Percentiles rank a stretch among this genome's conserved stretches.
These are phyloP conservation scores for Xyrichtys novacula DNA, from an alignment of 2,797 vertebrate species.

Conservation along the genomic window DNA sequence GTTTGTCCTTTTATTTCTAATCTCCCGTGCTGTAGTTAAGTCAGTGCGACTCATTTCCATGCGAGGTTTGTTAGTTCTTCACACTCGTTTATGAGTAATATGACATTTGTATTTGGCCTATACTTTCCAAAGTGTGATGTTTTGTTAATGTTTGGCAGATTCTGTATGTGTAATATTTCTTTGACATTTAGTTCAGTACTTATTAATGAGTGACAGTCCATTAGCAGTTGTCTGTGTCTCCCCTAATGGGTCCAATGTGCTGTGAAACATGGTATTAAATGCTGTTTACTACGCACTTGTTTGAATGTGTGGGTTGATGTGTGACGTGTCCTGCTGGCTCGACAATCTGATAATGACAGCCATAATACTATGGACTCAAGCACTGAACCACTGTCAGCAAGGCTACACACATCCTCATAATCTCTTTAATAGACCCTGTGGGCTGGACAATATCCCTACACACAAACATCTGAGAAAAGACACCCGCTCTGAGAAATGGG, in stretches of 20 bases:
- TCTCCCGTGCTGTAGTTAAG: slow-evolving; percentile 18
- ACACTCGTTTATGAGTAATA: slow-evolving; percentile 29
- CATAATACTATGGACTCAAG: slow-evolving; percentile 67
- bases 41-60: slow-evolving; percentile 18
- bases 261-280: slow-evolving; percentile 58
- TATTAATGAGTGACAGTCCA: slow-evolving; percentile 61
- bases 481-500: slow-evolving; percentile 8
- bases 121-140: slow-evolving; percentile 34
- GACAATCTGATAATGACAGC: slow-evolving; percentile 65
- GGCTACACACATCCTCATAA: slow-evolving; percentile 64
- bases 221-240: slow-evolving; percentile 55
- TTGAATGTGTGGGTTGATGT: slow-evolving; percentile 64
- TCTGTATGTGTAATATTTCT: slow-evolving; percentile 32
- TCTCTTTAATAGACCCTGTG: slow-evolving; percentile 70
- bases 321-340: slow-evolving; percentile 53
- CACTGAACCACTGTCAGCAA: slow-evolving; percentile 56
- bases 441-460: slow-evolving; percentile 41
- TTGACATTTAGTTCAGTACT: slow-evolving; percentile 45
- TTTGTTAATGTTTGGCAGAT: slow-evolving; percentile 28
- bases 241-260: slow-evolving; percentile 54
- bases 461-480: slow-evolving; percentile 22
- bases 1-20: slow-evolving; percentile 23
- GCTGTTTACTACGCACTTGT: slow-evolving; percentile 60
- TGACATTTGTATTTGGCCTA: slow-evolving; percentile 34
- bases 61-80: slow-evolving; percentile 33